Conservation (phyloP, 2,113 vertebrate genomes). For the Steatornis caripensis region DNA sequence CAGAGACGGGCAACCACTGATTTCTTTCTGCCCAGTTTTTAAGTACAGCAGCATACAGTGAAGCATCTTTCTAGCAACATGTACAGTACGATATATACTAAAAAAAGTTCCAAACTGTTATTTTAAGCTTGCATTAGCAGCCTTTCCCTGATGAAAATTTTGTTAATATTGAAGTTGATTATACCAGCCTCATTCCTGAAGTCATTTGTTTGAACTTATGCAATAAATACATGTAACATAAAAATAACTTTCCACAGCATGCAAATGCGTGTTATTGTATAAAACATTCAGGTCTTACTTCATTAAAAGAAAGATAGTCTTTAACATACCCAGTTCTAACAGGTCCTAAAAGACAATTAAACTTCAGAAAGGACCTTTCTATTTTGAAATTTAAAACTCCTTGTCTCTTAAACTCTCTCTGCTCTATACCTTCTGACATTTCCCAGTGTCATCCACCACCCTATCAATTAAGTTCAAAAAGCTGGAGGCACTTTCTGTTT, state of each 20-base stretch:
- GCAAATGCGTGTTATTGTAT: not conserved
- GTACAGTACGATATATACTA: not conserved
- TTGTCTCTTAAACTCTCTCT: not conserved
- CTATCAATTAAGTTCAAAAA: not conserved
- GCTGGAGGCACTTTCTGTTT: not conserved
- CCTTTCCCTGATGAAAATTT: not conserved
- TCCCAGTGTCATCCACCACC: not conserved
- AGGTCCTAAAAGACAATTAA: not conserved
- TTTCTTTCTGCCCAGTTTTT: not conserved
- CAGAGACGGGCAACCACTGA: not conserved
- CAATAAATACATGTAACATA: not conserved
- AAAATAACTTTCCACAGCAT: not conserved
- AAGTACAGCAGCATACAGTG: not conserved
- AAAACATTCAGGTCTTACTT: not conserved
- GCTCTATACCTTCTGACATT: not conserved
- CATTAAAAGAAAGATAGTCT: not conserved
- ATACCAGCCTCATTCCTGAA: not conserved
- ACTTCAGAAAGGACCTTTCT: not conserved
- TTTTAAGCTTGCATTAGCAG: not conserved
- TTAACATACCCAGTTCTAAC: not conserved
- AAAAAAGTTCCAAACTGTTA: not conserved
- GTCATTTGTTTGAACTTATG: not conserved
- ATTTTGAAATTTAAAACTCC: not conserved
- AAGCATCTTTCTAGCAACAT: not conserved
- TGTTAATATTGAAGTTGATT: not conserved